Base-by-base conservation (phyloP, 2,113 vertebrate genomes). In the Hypomesus transpacificus region DNA sequence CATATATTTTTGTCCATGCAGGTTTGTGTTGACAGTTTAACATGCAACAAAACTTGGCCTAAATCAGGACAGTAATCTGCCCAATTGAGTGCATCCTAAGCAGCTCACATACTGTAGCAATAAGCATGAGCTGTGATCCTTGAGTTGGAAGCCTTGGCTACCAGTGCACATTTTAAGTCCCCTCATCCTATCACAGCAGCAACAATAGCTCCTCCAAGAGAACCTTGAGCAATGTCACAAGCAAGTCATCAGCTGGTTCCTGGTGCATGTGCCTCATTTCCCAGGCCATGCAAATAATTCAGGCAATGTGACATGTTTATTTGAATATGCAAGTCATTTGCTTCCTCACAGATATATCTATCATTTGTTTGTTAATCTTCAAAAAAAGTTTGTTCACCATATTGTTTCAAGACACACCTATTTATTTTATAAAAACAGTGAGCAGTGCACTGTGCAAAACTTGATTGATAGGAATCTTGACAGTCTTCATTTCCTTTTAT, bases 181-280 rank as follows among this genome's bases (percentile, higher is more conserved):
- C 22, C 22, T 83, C 81, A 85, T 83, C 81, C 81, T 82, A 87
- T 85, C 82, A 87, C 68, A 72, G 64, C 75, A 14, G 53, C 50
- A 52, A 51, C 28, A 74, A 73, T 14, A 13, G 58, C 70, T 74
- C 71, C 39, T 59, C 60, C 31, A 54, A 18, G 63, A 17, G 18
- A 16, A 24, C 31, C 3, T 28, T 20, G 26, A 51, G 6, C 31
- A 24, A 68, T 56, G 54, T 51, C 66, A 75, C 24, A 14, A 54
- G 53, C 3, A 57, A 51, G 60, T 75, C 68, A 71, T 34, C 61
- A 75, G 68, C 18, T 70, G 74, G 75, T 58, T 21, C 69, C 51
- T 52, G 20, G 65, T 52, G 60, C 70, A 66, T 76, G 52, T 70
- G 66, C 57, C 64, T 68, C 39, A 71, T 73, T 68, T 81, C 18